phyloP scores from a whole-genome alignment of 2,113 vertebrate species.

The Ibidorhyncha struthersii region DNA sequence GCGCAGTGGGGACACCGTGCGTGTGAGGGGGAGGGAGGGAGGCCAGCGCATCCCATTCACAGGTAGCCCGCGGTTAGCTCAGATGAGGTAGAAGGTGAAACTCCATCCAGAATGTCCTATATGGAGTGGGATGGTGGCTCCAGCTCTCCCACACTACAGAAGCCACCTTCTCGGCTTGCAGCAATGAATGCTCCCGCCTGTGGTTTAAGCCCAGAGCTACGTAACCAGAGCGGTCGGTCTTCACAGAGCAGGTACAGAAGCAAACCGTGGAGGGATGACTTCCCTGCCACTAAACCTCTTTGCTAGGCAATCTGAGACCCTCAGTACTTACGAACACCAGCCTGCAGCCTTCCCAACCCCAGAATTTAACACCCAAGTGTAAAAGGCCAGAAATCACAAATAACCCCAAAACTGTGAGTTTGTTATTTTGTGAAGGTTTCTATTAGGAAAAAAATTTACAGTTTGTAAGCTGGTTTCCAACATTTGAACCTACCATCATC shows the following conservation, averaged over 20 bases:
- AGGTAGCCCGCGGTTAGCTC: background rate
- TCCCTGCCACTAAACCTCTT: background rate
- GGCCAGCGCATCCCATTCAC: background rate
- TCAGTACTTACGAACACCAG: background rate
- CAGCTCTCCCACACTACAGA: background rate
- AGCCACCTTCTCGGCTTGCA: background rate
- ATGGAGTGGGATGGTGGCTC: background rate
- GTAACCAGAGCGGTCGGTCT: rapidly evolving
- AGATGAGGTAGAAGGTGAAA: background rate
- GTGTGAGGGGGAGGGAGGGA: background rate
- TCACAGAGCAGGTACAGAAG: background rate
- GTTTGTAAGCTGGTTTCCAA: background rate
- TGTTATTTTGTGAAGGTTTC: background rate
- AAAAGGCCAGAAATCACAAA: background rate
- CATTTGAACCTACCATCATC: background rate
- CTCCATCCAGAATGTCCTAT: background rate
- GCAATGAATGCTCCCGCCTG: background rate
- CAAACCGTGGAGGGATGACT: background rate
- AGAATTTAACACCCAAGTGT: background rate
- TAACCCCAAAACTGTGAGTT: background rate
- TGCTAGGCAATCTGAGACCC: background rate
- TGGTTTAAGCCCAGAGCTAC: background rate
- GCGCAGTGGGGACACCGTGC: rapidly evolving
- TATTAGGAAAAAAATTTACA: background rate
- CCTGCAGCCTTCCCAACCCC: background rate